Conservation (phyloP, 1,140 invertebrate species). For the Drosophila orena region DNA sequence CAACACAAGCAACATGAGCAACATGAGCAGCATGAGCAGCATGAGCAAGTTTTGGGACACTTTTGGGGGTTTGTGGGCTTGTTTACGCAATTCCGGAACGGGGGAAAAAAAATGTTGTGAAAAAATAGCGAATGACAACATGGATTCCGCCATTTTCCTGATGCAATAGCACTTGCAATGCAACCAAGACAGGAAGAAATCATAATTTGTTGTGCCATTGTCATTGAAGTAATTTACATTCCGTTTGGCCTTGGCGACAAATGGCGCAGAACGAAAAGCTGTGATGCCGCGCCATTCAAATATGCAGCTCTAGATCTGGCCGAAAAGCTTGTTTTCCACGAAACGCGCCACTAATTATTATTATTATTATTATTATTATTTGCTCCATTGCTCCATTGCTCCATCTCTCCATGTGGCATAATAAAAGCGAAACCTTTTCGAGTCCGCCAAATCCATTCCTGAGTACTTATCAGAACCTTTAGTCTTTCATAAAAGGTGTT, state of each 20-base stretch:
- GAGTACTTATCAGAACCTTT: background rate
- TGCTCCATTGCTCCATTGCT: too few species aligned
- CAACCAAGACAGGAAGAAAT: background rate
- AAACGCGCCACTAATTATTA: background rate
- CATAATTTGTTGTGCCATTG: slow-evolving; percentile 10
- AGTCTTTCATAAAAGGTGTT: background rate
- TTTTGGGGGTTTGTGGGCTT: slow-evolving; percentile 1
- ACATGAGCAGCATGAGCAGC: background rate
- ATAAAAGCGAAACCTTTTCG: background rate
- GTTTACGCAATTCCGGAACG: slow-evolving; percentile 21
- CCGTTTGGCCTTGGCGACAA: slow-evolving; percentile 1
- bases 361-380: too few species aligned
- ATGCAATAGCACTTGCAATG: background rate
- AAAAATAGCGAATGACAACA: too few species aligned
- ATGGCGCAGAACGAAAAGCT: background rate
- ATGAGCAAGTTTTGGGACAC: slow-evolving; percentile 1
- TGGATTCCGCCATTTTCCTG: background rate
- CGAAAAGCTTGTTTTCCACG: background rate
- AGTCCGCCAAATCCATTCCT: too few species aligned
- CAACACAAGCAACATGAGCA: background rate
- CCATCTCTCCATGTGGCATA: background rate
- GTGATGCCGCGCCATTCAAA: background rate
- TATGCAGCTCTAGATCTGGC: background rate
- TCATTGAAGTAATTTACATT: slow-evolving; percentile 18
- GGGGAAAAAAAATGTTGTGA: background rate